phyloP scores from a whole-genome alignment of 2,888 invertebrate species.

The Prosopocoilus inquinatus region DNA sequence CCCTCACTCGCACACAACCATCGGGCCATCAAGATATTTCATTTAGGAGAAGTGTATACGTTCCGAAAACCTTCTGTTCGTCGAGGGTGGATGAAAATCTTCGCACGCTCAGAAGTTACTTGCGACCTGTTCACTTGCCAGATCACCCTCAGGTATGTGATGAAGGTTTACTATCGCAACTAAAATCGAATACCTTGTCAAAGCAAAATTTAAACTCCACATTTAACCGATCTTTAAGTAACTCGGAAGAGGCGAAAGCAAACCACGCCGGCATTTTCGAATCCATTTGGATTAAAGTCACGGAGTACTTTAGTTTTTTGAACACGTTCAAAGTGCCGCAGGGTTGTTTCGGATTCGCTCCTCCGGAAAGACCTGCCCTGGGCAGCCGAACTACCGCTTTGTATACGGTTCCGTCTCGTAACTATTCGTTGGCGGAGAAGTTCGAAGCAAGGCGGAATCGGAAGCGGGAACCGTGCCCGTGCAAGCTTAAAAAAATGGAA shows the following conservation, averaged over 20 bases:
- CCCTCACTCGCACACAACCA: background rate
- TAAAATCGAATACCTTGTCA: constrained; percentile 2
- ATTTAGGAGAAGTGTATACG: background rate
- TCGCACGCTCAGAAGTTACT: background rate
- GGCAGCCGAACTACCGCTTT: no score
- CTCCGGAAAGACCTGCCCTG: no score
- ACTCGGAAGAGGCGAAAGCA: no score
- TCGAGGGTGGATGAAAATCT: constrained; percentile 1
- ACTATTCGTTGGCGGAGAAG: background rate
- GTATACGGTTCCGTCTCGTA: no score
- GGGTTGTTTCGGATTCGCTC: no score
- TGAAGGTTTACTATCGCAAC: background rate
- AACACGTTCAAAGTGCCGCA: no score
- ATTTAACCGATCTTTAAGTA: no score
- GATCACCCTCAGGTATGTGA: constrained; percentile 8
- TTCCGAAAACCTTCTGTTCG: background rate
- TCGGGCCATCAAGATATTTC: no score
- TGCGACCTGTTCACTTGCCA: background rate
- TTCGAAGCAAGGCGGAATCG: background rate
- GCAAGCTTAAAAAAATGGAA: background rate
- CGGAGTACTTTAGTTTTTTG: no score
- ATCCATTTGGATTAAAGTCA: no score
- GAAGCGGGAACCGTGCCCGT: background rate
- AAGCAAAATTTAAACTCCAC: background rate
- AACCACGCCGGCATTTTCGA: no score